Evolutionary conservation across 2,797 vertebrate genomes (phyloP).

Genomic region (Sphenopsis melanotis): DNA sequence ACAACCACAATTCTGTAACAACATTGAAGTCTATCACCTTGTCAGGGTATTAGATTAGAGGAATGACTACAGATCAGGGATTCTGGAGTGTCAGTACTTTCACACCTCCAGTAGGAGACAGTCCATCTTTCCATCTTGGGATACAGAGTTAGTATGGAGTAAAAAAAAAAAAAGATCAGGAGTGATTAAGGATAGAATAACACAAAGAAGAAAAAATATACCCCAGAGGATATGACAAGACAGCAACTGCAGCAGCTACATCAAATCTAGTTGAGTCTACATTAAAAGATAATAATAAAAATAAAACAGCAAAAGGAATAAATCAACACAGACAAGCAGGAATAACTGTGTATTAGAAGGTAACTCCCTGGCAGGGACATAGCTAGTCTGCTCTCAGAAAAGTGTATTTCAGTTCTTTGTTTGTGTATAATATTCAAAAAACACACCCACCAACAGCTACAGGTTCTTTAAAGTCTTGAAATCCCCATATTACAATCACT

Average conservation of each 20-base stretch:
- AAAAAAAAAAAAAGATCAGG: not conserved
- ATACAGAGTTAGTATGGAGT: not conserved
- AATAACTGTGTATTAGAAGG: not conserved
- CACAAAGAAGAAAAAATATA: not conserved
- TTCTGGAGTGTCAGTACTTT: not conserved
- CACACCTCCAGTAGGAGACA: not conserved
- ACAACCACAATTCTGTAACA: not conserved
- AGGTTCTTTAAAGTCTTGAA: not conserved
- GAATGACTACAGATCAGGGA: not conserved
- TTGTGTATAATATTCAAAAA: not conserved
- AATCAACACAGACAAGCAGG: not conserved
- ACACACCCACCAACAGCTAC: not conserved
- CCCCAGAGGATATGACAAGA: not conserved
- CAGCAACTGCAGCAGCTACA: not conserved
- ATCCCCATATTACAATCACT: not conserved
- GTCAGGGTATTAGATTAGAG: not conserved
- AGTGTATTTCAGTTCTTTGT: not conserved
- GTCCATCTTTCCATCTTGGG: not conserved
- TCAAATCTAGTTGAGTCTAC: not conserved
- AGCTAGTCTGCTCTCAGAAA: not conserved
- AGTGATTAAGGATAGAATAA: not conserved
- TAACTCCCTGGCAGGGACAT: not conserved
- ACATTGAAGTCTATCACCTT: not conserved
- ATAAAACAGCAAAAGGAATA: not conserved
- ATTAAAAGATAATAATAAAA: not conserved